phyloP scores from a whole-genome alignment of 2,797 vertebrate genomes.

The Benthosema pterotum region DNA sequence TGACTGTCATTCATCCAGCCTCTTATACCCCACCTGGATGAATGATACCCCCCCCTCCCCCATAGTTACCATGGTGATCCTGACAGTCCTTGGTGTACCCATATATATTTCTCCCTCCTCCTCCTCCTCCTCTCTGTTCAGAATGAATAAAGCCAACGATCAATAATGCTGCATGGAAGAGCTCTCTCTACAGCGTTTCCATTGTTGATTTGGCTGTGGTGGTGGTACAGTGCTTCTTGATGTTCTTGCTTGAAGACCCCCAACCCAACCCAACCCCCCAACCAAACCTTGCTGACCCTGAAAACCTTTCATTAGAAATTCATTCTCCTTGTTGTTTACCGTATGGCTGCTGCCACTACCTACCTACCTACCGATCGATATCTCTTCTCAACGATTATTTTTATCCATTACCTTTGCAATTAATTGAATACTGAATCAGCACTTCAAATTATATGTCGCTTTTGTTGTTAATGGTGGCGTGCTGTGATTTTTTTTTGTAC shows the following conservation, averaged over 20 bases:
- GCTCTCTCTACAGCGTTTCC: constrained; percentile 58
- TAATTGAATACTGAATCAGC: too few species aligned
- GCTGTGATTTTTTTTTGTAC: too few species aligned
- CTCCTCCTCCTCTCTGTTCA: constrained; percentile 46
- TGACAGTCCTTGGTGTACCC: constrained; percentile 49
- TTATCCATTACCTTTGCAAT: too few species aligned
- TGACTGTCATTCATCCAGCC: constrained; percentile 79
- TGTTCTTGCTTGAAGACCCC: constrained; percentile 62
- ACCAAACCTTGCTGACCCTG: constrained; percentile 23
- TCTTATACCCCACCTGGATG: constrained; percentile 71
- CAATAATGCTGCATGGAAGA: constrained; percentile 73
- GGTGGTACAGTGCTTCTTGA: constrained; percentile 56
- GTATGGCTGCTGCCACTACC: too few species aligned
- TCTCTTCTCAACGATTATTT: too few species aligned
- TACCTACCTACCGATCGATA: too few species aligned
- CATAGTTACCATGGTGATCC: constrained; percentile 63
- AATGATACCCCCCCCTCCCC: constrained; percentile 67
- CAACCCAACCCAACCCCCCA: too few species aligned
- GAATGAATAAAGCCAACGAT: constrained; percentile 33
- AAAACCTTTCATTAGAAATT: constrained; percentile 2
- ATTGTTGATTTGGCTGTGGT: constrained; percentile 56
- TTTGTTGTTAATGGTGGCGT: too few species aligned
- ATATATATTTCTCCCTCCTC: too few species aligned
- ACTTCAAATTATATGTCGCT: too few species aligned
- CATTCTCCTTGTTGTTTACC: too few species aligned